These are phyloP conservation scores for Drosophila azteca DNA, from an alignment of 1,140 invertebrate genomes.

Conservation along the genomic window DNA sequence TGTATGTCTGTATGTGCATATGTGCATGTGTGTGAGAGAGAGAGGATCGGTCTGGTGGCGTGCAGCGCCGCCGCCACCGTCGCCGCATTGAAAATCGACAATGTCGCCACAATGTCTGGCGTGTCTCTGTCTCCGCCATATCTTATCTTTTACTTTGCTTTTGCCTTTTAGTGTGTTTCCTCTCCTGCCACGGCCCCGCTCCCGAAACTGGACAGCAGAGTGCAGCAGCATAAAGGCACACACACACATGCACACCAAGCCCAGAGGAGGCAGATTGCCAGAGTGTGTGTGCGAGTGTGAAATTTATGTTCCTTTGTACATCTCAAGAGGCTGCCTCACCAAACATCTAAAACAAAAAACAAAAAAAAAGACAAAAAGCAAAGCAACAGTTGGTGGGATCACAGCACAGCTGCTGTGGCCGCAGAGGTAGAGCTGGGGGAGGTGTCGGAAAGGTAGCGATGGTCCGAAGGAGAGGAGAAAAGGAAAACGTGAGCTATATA, in stretches of 20 bases:
- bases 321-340: constrained; percentile 76
- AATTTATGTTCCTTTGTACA: constrained; percentile 81
- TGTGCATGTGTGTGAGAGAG: constrained; percentile 7
- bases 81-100: constrained; percentile 45
- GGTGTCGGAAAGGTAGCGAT: constrained; percentile 2
- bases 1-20: no score
- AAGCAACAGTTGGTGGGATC: constrained; percentile 36
- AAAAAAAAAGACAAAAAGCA: constrained; percentile 36
- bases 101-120: constrained; percentile 79
- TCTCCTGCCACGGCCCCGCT: no score
- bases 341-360: constrained; percentile 48
- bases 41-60: not conserved
- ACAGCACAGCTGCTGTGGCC: constrained; percentile 46
- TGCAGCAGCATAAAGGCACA: constrained; percentile 47
- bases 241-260: constrained; percentile 5
- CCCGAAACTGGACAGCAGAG: constrained; percentile 9
- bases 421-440: constrained; percentile 22
- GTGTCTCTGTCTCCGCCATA: constrained; percentile 73
- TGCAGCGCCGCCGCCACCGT: constrained; percentile 4
- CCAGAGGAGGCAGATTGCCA: not conserved
- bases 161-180: no score
- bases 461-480: constrained; percentile 37
- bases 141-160: constrained; percentile 64
- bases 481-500: constrained; percentile 73
- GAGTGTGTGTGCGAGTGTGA: constrained; percentile 63